Conservation (phyloP, 2,113 vertebrate genomes). For the Symphodus melops region DNA sequence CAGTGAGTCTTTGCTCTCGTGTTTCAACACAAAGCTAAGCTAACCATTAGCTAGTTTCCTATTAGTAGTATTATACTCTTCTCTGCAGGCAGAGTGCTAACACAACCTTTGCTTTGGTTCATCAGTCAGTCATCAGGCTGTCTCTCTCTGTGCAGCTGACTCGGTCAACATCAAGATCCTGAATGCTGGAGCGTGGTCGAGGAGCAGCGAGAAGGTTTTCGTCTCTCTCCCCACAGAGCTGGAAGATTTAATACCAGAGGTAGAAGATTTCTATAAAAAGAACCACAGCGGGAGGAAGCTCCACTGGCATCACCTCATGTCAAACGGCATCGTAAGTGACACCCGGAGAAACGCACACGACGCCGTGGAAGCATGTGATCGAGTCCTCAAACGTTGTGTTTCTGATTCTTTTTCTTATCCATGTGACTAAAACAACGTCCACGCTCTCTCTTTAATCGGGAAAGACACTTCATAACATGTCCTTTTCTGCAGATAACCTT, state of each 20-base stretch:
- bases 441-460: too few species aligned
- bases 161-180: constrained; percentile 99
- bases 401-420: too few species aligned
- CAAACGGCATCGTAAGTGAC: constrained; percentile 96
- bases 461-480: not conserved
- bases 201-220: constrained; percentile 98
- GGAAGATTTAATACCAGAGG: constrained; percentile 98
- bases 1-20: too few species aligned
- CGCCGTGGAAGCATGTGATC: not conserved
- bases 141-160: constrained; percentile 85
- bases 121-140: not conserved
- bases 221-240: constrained; percentile 97
- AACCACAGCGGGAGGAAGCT: constrained; percentile 99
- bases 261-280: constrained; percentile 99
- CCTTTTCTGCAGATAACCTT: constrained; percentile 90
- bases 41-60: too few species aligned
- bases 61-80: too few species aligned
- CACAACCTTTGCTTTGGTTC: not conserved
- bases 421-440: too few species aligned
- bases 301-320: constrained; percentile 99
- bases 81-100: too few species aligned
- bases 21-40: too few species aligned
- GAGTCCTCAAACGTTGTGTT: not conserved
- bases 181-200: constrained; percentile 98
- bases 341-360: not conserved